Evolutionary conservation across 2,113 vertebrate species (phyloP).

Genomic region (Halcyon senegalensis): DNA sequence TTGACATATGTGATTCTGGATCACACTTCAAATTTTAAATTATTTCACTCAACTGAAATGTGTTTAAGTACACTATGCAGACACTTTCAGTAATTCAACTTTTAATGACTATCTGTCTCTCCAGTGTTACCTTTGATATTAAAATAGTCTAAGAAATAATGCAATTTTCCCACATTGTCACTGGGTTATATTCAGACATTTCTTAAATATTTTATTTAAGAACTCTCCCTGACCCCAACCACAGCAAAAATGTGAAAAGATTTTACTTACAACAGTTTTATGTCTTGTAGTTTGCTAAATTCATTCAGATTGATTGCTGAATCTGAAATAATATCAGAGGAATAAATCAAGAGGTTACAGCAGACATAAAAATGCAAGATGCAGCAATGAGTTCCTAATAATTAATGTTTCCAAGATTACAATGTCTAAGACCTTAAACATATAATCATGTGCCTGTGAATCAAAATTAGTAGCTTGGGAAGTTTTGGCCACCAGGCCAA

Average conservation of each 20-base stretch:
- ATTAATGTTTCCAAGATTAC: constrained; percentile 54
- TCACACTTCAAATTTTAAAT: constrained; percentile 75
- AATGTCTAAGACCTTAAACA: constrained; percentile 17
- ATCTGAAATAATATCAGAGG: constrained; percentile 71
- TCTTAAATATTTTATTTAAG: constrained; percentile 81
- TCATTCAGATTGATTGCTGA: constrained; percentile 56
- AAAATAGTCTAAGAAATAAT: constrained; percentile 75
- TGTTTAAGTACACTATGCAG: constrained; percentile 72
- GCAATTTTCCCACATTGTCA: constrained; percentile 67
- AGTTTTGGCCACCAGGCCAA: neutral
- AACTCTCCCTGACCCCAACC: constrained; percentile 68
- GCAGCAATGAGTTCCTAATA: constrained; percentile 53
- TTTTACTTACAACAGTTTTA: constrained; percentile 73
- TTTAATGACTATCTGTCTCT: constrained; percentile 74
- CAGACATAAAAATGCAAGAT: constrained; percentile 69
- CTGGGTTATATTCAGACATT: constrained; percentile 70
- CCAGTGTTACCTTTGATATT: constrained; percentile 74
- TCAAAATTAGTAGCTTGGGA: constrained; percentile 44
- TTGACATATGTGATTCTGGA: constrained; percentile 73
- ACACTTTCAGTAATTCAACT: constrained; percentile 70
- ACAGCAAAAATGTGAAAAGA: constrained; percentile 71
- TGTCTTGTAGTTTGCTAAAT: constrained; percentile 68
- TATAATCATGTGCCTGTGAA: neutral
- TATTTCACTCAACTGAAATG: constrained; percentile 71
- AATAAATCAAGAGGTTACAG: constrained; percentile 59